These are phyloP conservation scores for Cotesia congregata DNA, from an alignment of 2,888 invertebrate genomes.

Conservation along the genomic window DNA sequence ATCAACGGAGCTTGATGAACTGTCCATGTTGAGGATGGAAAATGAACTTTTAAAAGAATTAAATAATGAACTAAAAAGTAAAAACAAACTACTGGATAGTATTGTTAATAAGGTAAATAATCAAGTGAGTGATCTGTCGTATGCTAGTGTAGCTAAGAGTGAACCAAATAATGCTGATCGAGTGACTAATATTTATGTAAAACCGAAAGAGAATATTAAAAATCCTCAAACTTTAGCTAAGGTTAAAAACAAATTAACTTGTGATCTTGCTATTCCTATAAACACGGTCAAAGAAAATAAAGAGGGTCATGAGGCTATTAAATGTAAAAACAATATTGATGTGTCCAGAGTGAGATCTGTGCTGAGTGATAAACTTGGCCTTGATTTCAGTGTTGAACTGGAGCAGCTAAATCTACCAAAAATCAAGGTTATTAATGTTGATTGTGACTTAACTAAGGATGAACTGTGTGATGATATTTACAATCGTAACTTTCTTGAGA, in stretches of 20 bases:
- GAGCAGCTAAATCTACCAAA: too few relatives aligned
- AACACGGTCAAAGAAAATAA: background rate
- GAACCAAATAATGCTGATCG: background rate
- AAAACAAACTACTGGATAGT: background rate
- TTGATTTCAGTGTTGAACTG: too few relatives aligned
- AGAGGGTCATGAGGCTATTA: background rate
- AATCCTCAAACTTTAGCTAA: background rate
- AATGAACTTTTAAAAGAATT: background rate
- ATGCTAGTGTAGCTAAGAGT: background rate
- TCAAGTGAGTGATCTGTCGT: background rate
- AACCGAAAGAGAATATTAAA: background rate
- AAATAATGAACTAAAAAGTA: background rate
- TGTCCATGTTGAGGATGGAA: background rate
- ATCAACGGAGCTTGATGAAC: background rate
- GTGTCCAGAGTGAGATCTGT: background rate
- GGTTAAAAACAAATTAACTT: background rate
- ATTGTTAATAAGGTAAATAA: background rate
- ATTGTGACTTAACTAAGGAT: background rate
- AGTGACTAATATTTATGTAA: background rate
- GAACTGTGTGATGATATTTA: background rate
- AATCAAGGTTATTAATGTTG: background rate
- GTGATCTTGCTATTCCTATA: background rate
- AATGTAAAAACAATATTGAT: constrained; percentile 4
- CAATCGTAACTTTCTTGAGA: background rate
- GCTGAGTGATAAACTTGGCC: too few relatives aligned